Base-by-base conservation (phyloP, 1,140 invertebrate species). In the Magallana ariakensis region DNA sequence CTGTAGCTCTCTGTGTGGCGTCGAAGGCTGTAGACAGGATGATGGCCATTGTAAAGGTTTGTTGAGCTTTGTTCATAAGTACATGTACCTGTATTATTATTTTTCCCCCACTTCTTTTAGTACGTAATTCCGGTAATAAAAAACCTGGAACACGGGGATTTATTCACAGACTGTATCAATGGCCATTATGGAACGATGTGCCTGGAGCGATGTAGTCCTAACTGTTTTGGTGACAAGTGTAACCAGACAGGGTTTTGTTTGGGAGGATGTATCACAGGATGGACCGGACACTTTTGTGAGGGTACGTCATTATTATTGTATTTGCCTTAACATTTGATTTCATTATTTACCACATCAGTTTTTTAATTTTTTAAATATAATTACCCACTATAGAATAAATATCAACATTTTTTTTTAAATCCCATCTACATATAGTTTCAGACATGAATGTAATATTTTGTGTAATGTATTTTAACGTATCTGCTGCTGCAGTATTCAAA, bases 231-330 rank as follows among this genome's bases (percentile, higher is more conserved):
- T 10, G 54, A 84, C 11, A 9, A 26, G 2, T 84, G 83, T 54
- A 57, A 84, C 16, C 26, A 46, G 15, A 66, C 54, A 16, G 66
- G 66, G 19, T 75, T 75, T 26, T 84, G 83, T 54, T n/a, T 53
- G 8, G 33, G 7, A n/a, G 83, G 60, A 1, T 84, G 83, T 75
- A 13, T 75, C 7, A 1, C 22, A 33, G 66, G 66, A 33, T 75
- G 66, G 66, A 75, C 22, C 26, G 66, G 66, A 10, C 10, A 26
- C 22, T 26, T 75, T 26, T 75, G 66, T 75, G 66, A 75, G 33
- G 66, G 66, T 75, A 13, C 5, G 33, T 46, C 33, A 46, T 5
- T 46, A 46, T 4, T 46, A 46, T n/a, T 46, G 33, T 46, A 46
- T 46, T 46, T 46, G 33, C 33, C 5, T 46, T n/a, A n/a, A n/a